Conservation (phyloP, 2,113 vertebrate species). For the Poeciliopsis turrubarensis region DNA sequence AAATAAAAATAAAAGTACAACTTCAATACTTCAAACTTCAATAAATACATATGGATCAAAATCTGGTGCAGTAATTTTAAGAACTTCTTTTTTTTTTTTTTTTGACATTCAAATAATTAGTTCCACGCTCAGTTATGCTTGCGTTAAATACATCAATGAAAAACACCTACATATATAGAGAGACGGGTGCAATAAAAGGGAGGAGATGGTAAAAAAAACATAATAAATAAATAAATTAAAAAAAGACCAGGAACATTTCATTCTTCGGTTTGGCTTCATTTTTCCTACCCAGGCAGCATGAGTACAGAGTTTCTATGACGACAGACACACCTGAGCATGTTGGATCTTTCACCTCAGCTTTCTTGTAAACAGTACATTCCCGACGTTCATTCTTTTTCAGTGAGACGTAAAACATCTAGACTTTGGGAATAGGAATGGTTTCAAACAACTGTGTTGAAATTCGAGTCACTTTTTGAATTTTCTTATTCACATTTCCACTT, state of each 20-base stretch:
- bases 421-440: not conserved
- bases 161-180: not conserved
- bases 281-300: conserved; percentile 22
- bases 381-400: not conserved
- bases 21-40: conserved; percentile 43
- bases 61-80: conserved; percentile 31
- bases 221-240: not conserved
- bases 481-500: not conserved
- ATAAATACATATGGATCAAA: conserved; percentile 54
- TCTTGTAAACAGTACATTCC: conserved; percentile 18
- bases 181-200: not conserved
- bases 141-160: conserved; percentile 28
- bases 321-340: conserved; percentile 15
- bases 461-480: not conserved
- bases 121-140: conserved; percentile 7
- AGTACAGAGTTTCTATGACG: conserved; percentile 28
- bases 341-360: not conserved
- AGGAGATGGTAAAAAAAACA: conserved; percentile 17
- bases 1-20: conserved; percentile 31
- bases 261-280: conserved; percentile 54
- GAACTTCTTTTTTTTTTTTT: conserved; percentile 3
- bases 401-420: not conserved
- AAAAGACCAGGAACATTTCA: conserved; percentile 25
- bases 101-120: conserved; percentile 68
- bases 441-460: not conserved